Conservation (phyloP, 2,888 invertebrate species). For the Cordilura impudica region DNA sequence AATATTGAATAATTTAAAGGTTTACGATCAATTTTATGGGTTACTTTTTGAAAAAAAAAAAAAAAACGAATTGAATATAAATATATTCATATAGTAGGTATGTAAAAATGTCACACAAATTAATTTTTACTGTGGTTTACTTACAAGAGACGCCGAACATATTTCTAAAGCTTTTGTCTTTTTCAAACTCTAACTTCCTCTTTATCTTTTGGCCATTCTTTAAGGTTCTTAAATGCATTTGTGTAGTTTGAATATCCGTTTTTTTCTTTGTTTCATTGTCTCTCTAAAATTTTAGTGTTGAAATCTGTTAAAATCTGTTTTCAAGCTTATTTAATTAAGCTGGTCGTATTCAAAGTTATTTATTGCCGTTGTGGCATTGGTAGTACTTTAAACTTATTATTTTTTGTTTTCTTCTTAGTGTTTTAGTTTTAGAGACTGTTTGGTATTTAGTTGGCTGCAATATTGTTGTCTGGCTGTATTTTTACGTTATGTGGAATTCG, state of each 20-base stretch:
- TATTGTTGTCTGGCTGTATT: slow-evolving; percentile 36
- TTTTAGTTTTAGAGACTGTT: slow-evolving; percentile 32
- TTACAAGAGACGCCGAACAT: slow-evolving; percentile 14
- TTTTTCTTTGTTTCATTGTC: slow-evolving; percentile 24
- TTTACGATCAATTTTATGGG: not conserved
- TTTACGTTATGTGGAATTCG: slow-evolving; percentile 1
- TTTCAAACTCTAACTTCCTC: not conserved
- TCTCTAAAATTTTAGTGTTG: slow-evolving; percentile 50
- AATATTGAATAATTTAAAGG: too few species aligned
- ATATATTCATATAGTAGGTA: too few species aligned
- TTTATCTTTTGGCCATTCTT: not conserved
- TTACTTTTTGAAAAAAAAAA: not conserved
- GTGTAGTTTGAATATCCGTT: slow-evolving; percentile 1
- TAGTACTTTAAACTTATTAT: slow-evolving; percentile 3
- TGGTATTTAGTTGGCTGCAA: slow-evolving; percentile 16
- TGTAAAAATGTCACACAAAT: slow-evolving; percentile 28
- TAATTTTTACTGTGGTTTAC: slow-evolving; percentile 38
- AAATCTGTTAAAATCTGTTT: slow-evolving; percentile 64
- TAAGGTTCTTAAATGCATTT: not conserved
- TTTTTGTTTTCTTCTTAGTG: slow-evolving; percentile 26
- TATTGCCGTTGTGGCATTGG: slow-evolving; percentile 59
- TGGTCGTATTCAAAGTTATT: slow-evolving; percentile 63
- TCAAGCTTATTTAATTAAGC: slow-evolving; percentile 64
- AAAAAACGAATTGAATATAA: too few species aligned
- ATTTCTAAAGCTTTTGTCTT: slow-evolving; percentile 16